These are phyloP conservation scores for Pachymerium ferrugineum DNA, from an alignment of 2,888 invertebrate genomes.

Conservation along the genomic window DNA sequence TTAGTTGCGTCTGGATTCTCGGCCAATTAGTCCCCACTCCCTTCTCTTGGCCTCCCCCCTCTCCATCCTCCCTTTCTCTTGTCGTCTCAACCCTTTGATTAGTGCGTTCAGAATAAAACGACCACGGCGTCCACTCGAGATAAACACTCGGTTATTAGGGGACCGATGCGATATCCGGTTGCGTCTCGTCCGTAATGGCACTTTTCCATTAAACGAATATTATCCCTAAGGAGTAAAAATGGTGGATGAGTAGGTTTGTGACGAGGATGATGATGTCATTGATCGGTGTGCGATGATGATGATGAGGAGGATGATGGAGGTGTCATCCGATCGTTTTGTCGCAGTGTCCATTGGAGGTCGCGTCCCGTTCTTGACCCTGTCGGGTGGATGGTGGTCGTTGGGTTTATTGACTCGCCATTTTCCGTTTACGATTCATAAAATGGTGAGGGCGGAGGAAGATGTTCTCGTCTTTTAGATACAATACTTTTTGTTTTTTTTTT, in stretches of 20 bases:
- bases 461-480: neutral
- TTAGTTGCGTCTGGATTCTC: slow-evolving; percentile 25
- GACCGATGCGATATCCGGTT: slow-evolving; percentile 24
- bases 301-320: slow-evolving; percentile 27
- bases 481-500: neutral
- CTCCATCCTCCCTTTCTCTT: neutral
- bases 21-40: slow-evolving; percentile 27
- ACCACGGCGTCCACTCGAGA: slow-evolving; percentile 25
- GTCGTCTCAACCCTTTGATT: slow-evolving; percentile 27
- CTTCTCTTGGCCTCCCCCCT: neutral
- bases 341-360: slow-evolving; percentile 25
- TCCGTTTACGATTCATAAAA: slow-evolving; percentile 31
- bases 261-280: slow-evolving; percentile 16
- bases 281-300: slow-evolving; percentile 12
- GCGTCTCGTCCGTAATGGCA: slow-evolving; percentile 29
- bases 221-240: slow-evolving; percentile 24
- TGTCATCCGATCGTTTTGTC: slow-evolving; percentile 24
- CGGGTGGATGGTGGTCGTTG: slow-evolving; percentile 27
- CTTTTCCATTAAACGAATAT: slow-evolving; percentile 32
- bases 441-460: neutral
- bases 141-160: slow-evolving; percentile 24
- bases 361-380: slow-evolving; percentile 23
- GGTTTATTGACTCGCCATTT: slow-evolving; percentile 28
- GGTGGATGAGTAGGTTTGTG: slow-evolving; percentile 3
- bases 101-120: slow-evolving; percentile 27